phyloP scores from a whole-genome alignment of 2,888 invertebrate species.

The Oxytorus armatus region DNA sequence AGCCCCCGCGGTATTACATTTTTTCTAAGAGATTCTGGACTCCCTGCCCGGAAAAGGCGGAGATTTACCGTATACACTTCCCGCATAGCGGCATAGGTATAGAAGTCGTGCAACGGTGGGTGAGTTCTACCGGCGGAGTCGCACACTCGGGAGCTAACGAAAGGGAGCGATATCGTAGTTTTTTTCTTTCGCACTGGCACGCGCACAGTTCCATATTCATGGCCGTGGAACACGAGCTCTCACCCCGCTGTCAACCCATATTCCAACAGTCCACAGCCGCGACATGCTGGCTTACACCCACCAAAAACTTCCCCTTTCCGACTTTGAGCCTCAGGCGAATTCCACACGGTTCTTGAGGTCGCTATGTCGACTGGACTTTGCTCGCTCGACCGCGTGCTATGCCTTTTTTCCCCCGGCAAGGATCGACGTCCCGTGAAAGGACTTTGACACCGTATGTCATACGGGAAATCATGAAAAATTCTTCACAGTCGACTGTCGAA shows the following conservation, averaged over 20 bases:
- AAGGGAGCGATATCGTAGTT: constrained; percentile 60
- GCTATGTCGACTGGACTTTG: constrained; percentile 48
- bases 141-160: constrained; percentile 39
- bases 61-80: constrained; percentile 36
- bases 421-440: constrained; percentile 1
- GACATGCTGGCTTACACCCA: constrained; percentile 21
- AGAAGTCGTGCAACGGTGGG: background rate
- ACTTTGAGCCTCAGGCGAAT: constrained; percentile 38
- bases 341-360: constrained; percentile 55
- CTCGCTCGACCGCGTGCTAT: constrained; percentile 43
- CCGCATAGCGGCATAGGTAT: background rate
- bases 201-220: constrained; percentile 62
- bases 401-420: constrained; percentile 47
- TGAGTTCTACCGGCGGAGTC: background rate
- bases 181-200: constrained; percentile 39
- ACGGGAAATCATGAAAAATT: background rate
- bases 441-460: constrained; percentile 8
- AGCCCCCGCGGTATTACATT: constrained; percentile 53
- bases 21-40: constrained; percentile 38
- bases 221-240: constrained; percentile 57
- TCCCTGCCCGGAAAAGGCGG: constrained; percentile 30
- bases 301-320: background rate
- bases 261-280: background rate
- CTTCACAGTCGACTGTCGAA: too few species aligned
- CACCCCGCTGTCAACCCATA: constrained; percentile 8